A percentile compares a stretch with the other conserved stretches of the same genome.
Conservation (phyloP, 2,888 invertebrate genomes). For the Diplolepis rosae region DNA sequence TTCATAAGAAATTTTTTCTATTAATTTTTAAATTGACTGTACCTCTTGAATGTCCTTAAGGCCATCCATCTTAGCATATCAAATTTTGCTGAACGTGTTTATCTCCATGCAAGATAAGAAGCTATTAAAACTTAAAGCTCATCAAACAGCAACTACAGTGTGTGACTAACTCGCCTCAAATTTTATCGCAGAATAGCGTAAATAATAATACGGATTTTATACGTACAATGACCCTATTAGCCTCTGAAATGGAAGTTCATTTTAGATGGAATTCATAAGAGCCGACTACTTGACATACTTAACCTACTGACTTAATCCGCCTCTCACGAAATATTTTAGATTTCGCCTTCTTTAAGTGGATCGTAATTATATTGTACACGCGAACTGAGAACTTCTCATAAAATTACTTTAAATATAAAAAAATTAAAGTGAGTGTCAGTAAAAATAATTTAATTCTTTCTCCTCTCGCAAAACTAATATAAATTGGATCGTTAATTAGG, state of each 20-base stretch:
- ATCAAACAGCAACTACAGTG: constrained; percentile 11
- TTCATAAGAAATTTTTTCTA: no score
- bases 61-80: neutral
- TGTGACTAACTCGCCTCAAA: constrained; percentile 20
- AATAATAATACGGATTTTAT: constrained; percentile 20
- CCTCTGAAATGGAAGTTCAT: constrained; percentile 3
- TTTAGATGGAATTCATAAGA: constrained; percentile 9
- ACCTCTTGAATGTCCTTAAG: no score
- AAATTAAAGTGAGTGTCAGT: no score
- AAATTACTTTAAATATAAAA: no score
- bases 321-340: neutral
- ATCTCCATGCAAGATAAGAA: neutral
- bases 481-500: no score
- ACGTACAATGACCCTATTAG: constrained; percentile 8
- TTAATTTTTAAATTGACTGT: no score
- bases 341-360: neutral
- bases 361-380: neutral
- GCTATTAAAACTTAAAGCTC: constrained; percentile 10
- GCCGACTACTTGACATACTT: constrained; percentile 18
- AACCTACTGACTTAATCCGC: neutral
- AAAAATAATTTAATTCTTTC: no score
- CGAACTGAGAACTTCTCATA: neutral
- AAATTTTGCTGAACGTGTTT: constrained; percentile 12
- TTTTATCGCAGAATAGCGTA: constrained; percentile 18
- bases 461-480: no score